These are phyloP conservation scores for Mesopsocus fuscifrons DNA, from an alignment of 2,888 invertebrate genomes.

Conservation along the genomic window DNA sequence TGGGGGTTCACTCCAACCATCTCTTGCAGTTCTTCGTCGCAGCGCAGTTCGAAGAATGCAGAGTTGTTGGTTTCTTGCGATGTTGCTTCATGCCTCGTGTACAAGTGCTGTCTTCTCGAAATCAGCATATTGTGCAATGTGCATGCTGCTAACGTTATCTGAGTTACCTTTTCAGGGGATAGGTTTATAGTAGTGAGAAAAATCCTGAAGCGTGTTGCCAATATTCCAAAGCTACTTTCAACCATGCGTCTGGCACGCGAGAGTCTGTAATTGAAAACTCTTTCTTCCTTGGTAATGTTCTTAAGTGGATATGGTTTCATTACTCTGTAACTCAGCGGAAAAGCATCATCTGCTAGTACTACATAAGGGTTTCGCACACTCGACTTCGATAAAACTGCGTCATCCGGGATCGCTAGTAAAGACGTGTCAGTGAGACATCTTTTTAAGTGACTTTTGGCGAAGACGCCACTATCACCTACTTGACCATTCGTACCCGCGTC, in stretches of 20 bases:
- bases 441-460: slow-evolving; percentile 11
- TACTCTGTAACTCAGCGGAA: slow-evolving; percentile 9
- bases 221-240: slow-evolving; percentile 15
- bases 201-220: slow-evolving; percentile 15
- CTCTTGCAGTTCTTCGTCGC: neutral
- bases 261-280: slow-evolving; percentile 14
- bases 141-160: slow-evolving; percentile 9
- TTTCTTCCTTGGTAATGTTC: slow-evolving; percentile 11
- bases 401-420: slow-evolving; percentile 9
- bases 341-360: slow-evolving; percentile 14
- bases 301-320: slow-evolving; percentile 12
- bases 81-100: too few relatives aligned
- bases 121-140: slow-evolving; percentile 10
- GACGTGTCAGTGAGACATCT: slow-evolving; percentile 10
- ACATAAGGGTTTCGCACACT: slow-evolving; percentile 7
- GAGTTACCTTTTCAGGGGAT: slow-evolving; percentile 12
- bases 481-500: slow-evolving; percentile 17
- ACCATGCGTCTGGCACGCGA: slow-evolving; percentile 13
- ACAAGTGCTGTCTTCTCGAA: neutral
- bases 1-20: neutral
- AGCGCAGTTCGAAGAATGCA: neutral
- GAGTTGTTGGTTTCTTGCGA: neutral
- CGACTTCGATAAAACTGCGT: slow-evolving; percentile 9
- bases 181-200: slow-evolving; percentile 14
- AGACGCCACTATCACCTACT: slow-evolving; percentile 16